Base-by-base conservation (phyloP, 2,113 vertebrate species). In the Campylomormyrus numenius region DNA sequence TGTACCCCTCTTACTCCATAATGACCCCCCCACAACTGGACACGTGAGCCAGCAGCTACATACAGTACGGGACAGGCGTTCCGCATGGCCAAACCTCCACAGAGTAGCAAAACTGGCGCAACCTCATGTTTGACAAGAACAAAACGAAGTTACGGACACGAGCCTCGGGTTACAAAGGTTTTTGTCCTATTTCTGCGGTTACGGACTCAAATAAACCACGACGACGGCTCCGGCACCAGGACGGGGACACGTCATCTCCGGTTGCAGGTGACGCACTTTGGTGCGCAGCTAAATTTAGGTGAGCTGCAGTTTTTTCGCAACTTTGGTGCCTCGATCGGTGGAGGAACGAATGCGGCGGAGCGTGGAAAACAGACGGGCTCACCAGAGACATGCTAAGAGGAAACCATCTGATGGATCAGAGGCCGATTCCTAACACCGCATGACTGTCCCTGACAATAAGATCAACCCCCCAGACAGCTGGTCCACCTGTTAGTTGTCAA, bases 121-220 rank as follows among this genome's bases (percentile, higher is more conserved):
- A 80, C 74, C 74, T 80, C 74, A 42, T 35, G 35, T 80, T 42
- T 19, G 74, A 80, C 74, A 80, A 80, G 74, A 80, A 80, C 74
- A 80, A 42, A 80, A 80, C 74, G 74, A 19, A 80, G 74, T 80
- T 80, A 80, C 74, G 15, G 74, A 80, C 74, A 80, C 74, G 35
- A 80, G 74, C 74, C 74, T 80, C 74, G 15, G 74, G 74, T 80
- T 80, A 80, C 83, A 85, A 85, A 80, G 46, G 45, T 89, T 80
- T 89, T 77, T 49, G 62, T 49, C 70, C 70, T 80, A 24, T 83
- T 89, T 89, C 48, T 83, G 88, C 35, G 4, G 45, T 83, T 52
- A 42, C 70, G 45, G 46, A 42, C 48, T 89, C 66, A 89, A 89
- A 89, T 74, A 89, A 89, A 89, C 46, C 42, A 45, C 62, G 2